Evolutionary conservation across 2,113 vertebrate species (phyloP).

Genomic region (Phalacrocorax brasilianus): DNA sequence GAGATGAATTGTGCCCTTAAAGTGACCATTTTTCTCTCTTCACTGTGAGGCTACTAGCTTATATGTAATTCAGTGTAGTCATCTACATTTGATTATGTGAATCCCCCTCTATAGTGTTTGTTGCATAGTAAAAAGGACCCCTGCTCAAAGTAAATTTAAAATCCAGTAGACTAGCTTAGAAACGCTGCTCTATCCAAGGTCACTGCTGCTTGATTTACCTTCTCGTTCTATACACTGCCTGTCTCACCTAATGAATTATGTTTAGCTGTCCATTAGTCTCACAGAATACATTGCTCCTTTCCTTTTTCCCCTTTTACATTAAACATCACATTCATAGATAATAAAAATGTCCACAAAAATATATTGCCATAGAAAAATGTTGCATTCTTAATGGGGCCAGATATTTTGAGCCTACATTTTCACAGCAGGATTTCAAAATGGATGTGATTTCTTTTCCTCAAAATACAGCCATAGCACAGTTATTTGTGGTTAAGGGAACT

Average conservation of each 20-base stretch:
- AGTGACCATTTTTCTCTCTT: neutral
- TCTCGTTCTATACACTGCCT: neutral
- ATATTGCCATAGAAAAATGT: constrained; percentile 1
- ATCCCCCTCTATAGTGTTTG: neutral
- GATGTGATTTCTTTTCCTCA: neutral
- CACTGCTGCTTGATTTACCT: constrained; percentile 44
- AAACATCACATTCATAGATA: constrained; percentile 13
- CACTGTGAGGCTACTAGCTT: neutral
- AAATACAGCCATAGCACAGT: neutral
- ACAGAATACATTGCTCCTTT: constrained; percentile 4
- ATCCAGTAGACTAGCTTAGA: neutral
- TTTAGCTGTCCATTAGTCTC: constrained; percentile 39
- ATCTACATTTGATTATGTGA: neutral
- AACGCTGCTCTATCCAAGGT: constrained; percentile 34
- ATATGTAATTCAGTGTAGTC: neutral
- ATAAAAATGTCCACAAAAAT: constrained; percentile 38
- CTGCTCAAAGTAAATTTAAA: neutral
- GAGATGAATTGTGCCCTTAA: neutral
- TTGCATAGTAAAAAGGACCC: neutral
- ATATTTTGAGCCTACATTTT: constrained; percentile 9
- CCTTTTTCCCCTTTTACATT: neutral
- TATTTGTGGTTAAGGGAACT: neutral
- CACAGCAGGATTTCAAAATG: neutral
- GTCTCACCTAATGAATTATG: constrained; percentile 14
- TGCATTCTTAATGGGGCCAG: neutral